phyloP scores from a whole-genome alignment of 2,797 vertebrate genomes.

The Oreochromis mossambicus region DNA sequence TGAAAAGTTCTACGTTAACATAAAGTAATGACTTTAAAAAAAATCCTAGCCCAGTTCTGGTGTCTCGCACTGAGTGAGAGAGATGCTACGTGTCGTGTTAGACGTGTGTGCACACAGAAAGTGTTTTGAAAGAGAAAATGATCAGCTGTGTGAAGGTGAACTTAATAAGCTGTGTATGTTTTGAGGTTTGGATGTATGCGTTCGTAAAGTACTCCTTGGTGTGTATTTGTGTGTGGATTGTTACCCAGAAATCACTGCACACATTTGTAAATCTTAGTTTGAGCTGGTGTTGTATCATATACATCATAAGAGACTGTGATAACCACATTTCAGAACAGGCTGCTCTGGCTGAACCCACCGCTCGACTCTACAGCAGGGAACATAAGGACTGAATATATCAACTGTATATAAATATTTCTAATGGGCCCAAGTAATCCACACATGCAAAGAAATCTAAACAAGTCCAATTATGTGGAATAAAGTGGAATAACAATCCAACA shows the following conservation, averaged over 20 bases:
- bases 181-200: background rate
- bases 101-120: background rate
- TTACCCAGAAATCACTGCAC: background rate
- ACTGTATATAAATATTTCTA: background rate
- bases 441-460: background rate
- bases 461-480: background rate
- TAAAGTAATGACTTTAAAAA: background rate
- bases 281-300: background rate
- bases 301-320: fast-evolving
- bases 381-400: background rate
- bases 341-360: background rate
- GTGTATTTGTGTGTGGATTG: background rate
- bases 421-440: background rate
- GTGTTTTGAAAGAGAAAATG: background rate
- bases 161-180: background rate
- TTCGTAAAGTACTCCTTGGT: background rate
- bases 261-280: background rate
- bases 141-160: background rate
- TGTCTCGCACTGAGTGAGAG: background rate
- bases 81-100: background rate
- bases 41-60: background rate
- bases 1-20: background rate
- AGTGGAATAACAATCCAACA: background rate
- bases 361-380: background rate
- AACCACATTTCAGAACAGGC: background rate